phyloP scores from a whole-genome alignment of 2,888 invertebrate species.

The Lypha dubia region DNA sequence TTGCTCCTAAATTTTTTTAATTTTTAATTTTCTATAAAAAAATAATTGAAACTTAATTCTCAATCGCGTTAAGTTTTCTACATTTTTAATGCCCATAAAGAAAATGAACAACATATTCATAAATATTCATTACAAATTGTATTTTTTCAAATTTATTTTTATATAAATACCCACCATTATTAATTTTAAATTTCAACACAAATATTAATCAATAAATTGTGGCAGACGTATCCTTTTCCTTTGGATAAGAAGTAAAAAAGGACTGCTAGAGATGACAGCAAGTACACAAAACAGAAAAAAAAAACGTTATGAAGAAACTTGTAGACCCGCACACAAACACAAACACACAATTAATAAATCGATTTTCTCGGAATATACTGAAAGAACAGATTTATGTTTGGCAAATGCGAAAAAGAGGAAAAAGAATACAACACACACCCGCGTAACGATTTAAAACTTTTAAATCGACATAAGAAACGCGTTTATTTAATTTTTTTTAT shows the following conservation, averaged over 20 bases:
- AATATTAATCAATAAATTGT: neutral
- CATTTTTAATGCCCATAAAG: too few relatives aligned
- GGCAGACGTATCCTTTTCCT: conserved; percentile 25
- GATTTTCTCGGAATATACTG: conserved; percentile 72
- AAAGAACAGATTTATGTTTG: conserved; percentile 38
- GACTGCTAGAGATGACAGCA: neutral
- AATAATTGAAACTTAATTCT: too few relatives aligned
- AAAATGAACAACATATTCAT: too few relatives aligned
- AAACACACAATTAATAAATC: conserved; percentile 74
- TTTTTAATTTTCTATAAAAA: too few relatives aligned
- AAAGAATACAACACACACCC: conserved; percentile 29
- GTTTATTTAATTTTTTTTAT: conserved; percentile 39
- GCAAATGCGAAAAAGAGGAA: conserved; percentile 3
- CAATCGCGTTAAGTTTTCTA: too few relatives aligned
- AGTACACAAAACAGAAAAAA: too few relatives aligned
- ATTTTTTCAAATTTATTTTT: too few relatives aligned
- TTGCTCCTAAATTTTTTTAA: too few relatives aligned
- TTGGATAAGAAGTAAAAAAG: conserved; percentile 1
- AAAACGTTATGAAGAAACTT: conserved; percentile 61
- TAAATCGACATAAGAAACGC: conserved; percentile 44
- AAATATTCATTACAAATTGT: neutral
- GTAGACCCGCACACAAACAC: conserved; percentile 73
- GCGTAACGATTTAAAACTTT: conserved; percentile 25
- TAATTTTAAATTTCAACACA: neutral
- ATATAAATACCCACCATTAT: conserved; percentile 20